phyloP scores from a whole-genome alignment of 2,797 vertebrate species.

The Alfaro cultratus region DNA sequence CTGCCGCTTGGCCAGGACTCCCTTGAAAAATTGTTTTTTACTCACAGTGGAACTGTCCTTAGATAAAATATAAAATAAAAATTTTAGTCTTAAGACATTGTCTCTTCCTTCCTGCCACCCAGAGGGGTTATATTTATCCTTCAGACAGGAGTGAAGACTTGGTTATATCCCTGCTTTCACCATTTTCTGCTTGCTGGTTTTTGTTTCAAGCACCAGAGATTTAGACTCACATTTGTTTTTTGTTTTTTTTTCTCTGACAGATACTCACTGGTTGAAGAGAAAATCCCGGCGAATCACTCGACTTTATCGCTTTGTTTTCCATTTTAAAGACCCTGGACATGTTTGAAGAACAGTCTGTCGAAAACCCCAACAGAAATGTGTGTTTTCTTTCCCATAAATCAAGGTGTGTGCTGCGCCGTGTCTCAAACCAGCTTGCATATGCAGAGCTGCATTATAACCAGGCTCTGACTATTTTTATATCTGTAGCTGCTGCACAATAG shows the following conservation, averaged over 20 bases:
- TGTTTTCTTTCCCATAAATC: background rate
- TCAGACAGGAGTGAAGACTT: background rate
- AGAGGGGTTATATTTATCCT: background rate
- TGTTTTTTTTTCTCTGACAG: background rate
- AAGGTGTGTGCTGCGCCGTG: background rate
- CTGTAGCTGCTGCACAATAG: background rate
- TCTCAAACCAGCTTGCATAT: background rate
- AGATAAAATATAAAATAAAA: too few species aligned
- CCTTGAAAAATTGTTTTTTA: too few species aligned
- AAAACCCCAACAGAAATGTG: background rate
- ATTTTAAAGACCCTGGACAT: background rate
- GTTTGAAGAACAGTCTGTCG: background rate
- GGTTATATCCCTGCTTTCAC: background rate
- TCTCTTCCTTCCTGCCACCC: background rate
- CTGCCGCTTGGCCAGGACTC: too few species aligned
- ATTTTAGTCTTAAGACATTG: background rate
- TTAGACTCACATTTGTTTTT: background rate
- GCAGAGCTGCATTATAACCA: background rate
- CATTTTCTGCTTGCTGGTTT: background rate
- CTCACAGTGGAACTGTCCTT: too few species aligned
- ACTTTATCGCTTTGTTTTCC: background rate
- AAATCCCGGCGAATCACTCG: background rate
- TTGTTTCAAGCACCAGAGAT: background rate
- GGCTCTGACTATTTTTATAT: slow-evolving; percentile 6
- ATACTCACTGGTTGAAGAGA: background rate